A percentile compares a stretch with the other conserved stretches of the same genome.
Conservation (phyloP, 37 sponge, comb jelly and placozoan species). For the Beroe ovata region DNA sequence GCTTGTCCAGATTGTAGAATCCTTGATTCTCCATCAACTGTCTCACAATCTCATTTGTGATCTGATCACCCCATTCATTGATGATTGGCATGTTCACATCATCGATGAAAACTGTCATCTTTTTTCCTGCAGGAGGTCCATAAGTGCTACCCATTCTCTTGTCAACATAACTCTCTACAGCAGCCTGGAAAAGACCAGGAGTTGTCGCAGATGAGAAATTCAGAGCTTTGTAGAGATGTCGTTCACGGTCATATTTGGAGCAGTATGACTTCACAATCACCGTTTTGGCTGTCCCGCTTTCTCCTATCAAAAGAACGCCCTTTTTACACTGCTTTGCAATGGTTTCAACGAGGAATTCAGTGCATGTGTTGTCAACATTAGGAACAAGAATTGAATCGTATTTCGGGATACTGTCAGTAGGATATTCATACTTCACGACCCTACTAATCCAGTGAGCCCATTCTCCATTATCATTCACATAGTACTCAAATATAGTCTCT, state of each 20-base stretch:
- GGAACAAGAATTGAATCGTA: slow-evolving; percentile 94
- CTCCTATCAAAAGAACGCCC: slow-evolving; percentile 94
- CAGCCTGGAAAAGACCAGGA: slow-evolving; percentile 86
- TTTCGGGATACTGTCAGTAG: slow-evolving; percentile 80
- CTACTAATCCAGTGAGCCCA: slow-evolving; percentile 90
- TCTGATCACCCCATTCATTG: slow-evolving; percentile 99
- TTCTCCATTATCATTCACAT: slow-evolving; percentile 74
- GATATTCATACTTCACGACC: slow-evolving; percentile 95
- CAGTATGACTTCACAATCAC: slow-evolving; percentile 95
- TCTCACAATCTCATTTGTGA: slow-evolving; percentile 96
- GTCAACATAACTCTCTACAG: slow-evolving; percentile 98
- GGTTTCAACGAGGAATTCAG: slow-evolving; percentile 93
- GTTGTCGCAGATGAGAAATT: slow-evolving; percentile 97
- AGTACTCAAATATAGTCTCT: slow-evolving; percentile 97
- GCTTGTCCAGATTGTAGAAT: slow-evolving; percentile 97
- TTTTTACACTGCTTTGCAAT: slow-evolving; percentile 86
- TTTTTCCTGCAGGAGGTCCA: slow-evolving; percentile 99
- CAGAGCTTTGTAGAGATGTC: slow-evolving; percentile 89
- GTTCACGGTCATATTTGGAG: slow-evolving; percentile 86
- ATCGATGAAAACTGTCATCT: slow-evolving; percentile 96
- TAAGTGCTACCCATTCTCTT: slow-evolving; percentile 98
- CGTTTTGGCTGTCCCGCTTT: slow-evolving; percentile 98
- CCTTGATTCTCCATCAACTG: slow-evolving; percentile 96
- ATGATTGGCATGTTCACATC: slow-evolving; percentile 98
- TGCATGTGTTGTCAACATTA: slow-evolving; percentile 97